Conservation (phyloP, 2,888 invertebrate species). For the Tanaodytes sp. region DNA sequence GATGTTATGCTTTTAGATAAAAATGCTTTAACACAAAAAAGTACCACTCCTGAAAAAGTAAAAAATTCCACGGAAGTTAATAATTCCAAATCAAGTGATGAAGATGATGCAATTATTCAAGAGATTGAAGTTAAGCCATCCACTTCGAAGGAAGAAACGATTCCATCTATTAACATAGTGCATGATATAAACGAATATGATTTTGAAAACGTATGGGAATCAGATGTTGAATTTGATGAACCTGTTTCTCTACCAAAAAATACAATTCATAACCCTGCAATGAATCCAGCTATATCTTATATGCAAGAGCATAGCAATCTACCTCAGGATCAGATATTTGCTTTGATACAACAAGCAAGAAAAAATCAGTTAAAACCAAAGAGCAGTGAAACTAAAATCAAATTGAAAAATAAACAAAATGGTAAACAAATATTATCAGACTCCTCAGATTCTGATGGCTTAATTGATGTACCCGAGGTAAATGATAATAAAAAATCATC, state of each 20-base stretch:
- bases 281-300: conserved; percentile 71
- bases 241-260: conserved; percentile 63
- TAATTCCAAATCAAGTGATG: not conserved
- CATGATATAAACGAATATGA: conserved; percentile 58
- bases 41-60: conserved; percentile 3
- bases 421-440: conserved; percentile 34
- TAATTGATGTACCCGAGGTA: conserved; percentile 47
- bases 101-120: conserved; percentile 6
- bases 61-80: not conserved
- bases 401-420: conserved; percentile 14
- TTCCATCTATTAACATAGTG: conserved; percentile 27
- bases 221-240: conserved; percentile 57
- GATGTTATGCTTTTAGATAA: conserved; percentile 56
- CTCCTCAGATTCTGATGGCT: conserved; percentile 50
- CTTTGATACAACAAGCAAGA: conserved; percentile 68
- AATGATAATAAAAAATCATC: conserved; percentile 11
- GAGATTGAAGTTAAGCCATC: conserved; percentile 38
- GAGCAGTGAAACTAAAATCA: conserved; percentile 7
- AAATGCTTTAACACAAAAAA: conserved; percentile 45
- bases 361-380: conserved; percentile 48
- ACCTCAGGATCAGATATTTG: conserved; percentile 79
- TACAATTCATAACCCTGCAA: conserved; percentile 37
- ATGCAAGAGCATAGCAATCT: conserved; percentile 86
- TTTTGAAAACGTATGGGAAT: conserved; percentile 58
- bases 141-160: conserved; percentile 26